A percentile compares a stretch with the other conserved stretches of the same genome.
Evolutionary conservation across 2,797 vertebrate species (phyloP).

Genomic region (Pterois miles): DNA sequence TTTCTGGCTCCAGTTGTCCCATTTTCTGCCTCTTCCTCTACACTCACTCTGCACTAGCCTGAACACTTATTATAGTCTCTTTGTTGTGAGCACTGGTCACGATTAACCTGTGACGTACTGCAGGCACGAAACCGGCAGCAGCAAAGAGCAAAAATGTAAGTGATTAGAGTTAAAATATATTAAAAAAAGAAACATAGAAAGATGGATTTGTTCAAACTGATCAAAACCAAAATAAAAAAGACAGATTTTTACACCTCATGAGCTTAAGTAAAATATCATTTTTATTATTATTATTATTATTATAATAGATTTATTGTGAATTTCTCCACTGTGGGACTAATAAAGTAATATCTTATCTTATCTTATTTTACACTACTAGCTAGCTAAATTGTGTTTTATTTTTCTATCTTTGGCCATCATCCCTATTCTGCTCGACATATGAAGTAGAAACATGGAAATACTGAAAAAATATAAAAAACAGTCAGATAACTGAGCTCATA

Average conservation of each 20-base stretch:
- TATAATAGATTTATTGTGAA: too few species aligned
- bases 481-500: too few species aligned
- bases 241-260: background rate
- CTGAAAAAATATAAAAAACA: too few species aligned
- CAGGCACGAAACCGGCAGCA: background rate
- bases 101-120: background rate
- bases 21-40: slow-evolving; percentile 12
- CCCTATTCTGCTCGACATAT: background rate
- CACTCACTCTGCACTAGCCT: background rate
- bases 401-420: background rate
- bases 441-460: too few species aligned
- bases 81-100: background rate
- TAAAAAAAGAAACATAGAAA: background rate
- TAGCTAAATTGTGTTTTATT: background rate
- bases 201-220: background rate
- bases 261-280: background rate
- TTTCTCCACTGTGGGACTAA: too few species aligned
- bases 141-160: background rate
- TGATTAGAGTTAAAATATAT: background rate
- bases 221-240: background rate
- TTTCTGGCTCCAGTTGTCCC: slow-evolving; percentile 35
- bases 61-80: slow-evolving; percentile 8
- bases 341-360: too few species aligned
- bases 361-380: too few species aligned
- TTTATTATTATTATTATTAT: too few species aligned